These are phyloP conservation scores for Oncorhynchus nerka DNA, from an alignment of 2,113 vertebrate genomes.

Conservation along the genomic window DNA sequence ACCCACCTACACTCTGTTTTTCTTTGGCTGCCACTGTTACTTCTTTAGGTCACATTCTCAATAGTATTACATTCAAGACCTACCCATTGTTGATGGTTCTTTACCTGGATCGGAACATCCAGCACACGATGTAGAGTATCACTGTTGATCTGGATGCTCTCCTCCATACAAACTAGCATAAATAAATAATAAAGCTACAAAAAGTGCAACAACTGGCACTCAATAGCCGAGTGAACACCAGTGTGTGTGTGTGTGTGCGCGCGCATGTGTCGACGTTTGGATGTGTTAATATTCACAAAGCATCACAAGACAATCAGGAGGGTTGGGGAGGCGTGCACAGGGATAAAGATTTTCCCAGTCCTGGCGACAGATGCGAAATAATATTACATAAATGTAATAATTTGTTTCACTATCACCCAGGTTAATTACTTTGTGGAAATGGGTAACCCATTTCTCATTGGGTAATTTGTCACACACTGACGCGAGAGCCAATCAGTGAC, in stretches of 20 bases:
- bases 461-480: constrained; percentile 98
- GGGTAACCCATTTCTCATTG: constrained; percentile 98
- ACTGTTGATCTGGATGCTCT: too few relatives aligned
- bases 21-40: too few relatives aligned
- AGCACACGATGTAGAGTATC: too few relatives aligned
- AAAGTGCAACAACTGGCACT: background rate
- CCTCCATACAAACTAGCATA: too few relatives aligned
- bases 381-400: constrained; percentile 99
- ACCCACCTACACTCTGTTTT: too few relatives aligned
- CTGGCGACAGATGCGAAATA: constrained; percentile 93
- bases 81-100: too few relatives aligned
- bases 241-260: background rate
- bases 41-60: too few relatives aligned
- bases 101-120: too few relatives aligned
- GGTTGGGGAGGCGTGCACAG: constrained; percentile 42
- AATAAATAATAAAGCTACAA: too few relatives aligned
- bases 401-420: constrained; percentile 97
- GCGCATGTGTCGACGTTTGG: background rate
- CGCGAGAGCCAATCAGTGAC: constrained; percentile 94
- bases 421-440: constrained; percentile 99
- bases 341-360: constrained; percentile 79
- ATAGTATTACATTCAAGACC: too few relatives aligned
- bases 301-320: constrained; percentile 60
- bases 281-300: constrained; percentile 9
- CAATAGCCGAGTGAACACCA: background rate